phyloP scores from a whole-genome alignment of 1,140 invertebrate genomes.

The Scaptomyza pallida region DNA sequence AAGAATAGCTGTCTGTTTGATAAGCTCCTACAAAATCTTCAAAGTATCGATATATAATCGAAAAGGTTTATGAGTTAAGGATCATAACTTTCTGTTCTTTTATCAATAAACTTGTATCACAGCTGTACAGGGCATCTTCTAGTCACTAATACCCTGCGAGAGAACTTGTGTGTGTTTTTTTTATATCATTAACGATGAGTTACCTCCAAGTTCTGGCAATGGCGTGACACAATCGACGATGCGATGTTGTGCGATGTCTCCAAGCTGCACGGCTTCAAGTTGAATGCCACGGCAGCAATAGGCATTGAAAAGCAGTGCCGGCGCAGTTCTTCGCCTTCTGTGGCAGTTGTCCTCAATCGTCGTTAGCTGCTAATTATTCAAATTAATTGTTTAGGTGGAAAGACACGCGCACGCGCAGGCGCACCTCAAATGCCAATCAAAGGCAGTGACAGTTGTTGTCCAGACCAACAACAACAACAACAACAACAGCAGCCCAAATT shows the following conservation, averaged over 20 bases:
- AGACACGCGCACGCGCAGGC: conserved; percentile 76
- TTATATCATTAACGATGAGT: conserved; percentile 52
- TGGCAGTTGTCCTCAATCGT: conserved; percentile 21
- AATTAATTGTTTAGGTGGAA: conserved; percentile 76
- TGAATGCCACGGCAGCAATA: conserved; percentile 24
- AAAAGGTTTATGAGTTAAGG: too few species aligned
- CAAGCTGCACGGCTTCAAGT: conserved; percentile 35
- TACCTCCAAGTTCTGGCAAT: conserved; percentile 68
- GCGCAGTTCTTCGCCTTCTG: conserved; percentile 13
- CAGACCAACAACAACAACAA: conserved; percentile 5
- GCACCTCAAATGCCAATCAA: conserved; percentile 80
- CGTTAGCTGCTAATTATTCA: conserved; percentile 82
- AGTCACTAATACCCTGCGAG: not conserved
- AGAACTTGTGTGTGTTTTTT: not conserved
- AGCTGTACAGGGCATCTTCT: not conserved
- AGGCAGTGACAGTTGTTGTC: conserved; percentile 35
- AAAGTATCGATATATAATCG: too few species aligned
- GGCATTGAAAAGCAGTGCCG: conserved; percentile 9
- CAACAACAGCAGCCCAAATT: not conserved
- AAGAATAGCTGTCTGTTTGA: too few species aligned
- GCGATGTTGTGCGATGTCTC: conserved; percentile 15
- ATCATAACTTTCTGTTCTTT: too few species aligned
- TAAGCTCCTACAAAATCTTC: too few species aligned
- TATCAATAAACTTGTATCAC: too few species aligned
- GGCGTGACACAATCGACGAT: conserved; percentile 77